Conservation (phyloP, 2,888 invertebrate species). For the Megamerina dolium region DNA sequence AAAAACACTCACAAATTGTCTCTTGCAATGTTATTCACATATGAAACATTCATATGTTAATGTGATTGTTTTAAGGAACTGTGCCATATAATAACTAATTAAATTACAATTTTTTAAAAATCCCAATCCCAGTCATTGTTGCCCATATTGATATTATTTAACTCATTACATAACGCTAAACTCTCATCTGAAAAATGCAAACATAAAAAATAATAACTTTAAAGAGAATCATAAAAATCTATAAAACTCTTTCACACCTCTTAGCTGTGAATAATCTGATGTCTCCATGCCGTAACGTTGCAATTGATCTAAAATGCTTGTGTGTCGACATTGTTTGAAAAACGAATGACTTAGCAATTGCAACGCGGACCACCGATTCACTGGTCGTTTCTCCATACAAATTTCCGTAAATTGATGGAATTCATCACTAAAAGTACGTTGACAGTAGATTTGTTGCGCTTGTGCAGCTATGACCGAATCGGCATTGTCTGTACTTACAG, state of each 20-base stretch:
- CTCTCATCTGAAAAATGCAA: conserved; percentile 29
- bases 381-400: conserved; percentile 63
- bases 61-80: too few species aligned
- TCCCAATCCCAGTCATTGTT: conserved; percentile 34
- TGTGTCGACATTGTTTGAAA: conserved; percentile 60
- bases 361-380: conserved; percentile 62
- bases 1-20: too few species aligned
- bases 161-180: conserved; percentile 28
- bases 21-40: too few species aligned
- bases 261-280: conserved; percentile 32
- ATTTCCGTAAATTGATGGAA: conserved; percentile 74
- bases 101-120: conserved; percentile 20
- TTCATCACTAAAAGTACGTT: conserved; percentile 63
- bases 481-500: conserved; percentile 36
- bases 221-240: not conserved
- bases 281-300: conserved; percentile 34
- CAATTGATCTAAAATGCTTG: conserved; percentile 42
- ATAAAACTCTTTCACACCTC: conserved; percentile 25
- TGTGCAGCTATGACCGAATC: conserved; percentile 30
- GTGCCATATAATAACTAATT: too few species aligned
- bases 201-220: not conserved
- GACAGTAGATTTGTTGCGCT: conserved; percentile 52
- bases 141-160: conserved; percentile 32
- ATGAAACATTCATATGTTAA: too few species aligned
- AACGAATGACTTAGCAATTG: conserved; percentile 68